Percentiles rank a stretch among this genome's conserved stretches.
phyloP scores from a whole-genome alignment of 1,140 invertebrate genomes.

The Plodia interpunctella region DNA sequence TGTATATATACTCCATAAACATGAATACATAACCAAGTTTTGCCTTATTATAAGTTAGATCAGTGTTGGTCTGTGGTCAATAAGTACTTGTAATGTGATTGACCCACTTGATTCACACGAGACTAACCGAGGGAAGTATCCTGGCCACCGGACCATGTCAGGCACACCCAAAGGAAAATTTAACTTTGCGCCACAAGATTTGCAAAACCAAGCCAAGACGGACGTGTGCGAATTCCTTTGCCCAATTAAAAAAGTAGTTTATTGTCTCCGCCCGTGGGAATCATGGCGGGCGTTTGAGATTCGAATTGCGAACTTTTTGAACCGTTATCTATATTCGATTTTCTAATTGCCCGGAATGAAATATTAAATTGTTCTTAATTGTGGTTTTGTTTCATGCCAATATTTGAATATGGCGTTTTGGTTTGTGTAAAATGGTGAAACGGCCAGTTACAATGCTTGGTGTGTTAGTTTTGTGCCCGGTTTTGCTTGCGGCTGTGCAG shows the following conservation, averaged over 20 bases:
- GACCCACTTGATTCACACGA: slow-evolving; percentile 55
- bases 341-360: not conserved
- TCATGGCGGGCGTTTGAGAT: slow-evolving; percentile 13
- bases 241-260: slow-evolving; percentile 34
- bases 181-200: slow-evolving; percentile 54
- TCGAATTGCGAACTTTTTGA: slow-evolving; percentile 3
- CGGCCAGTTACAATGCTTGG: slow-evolving; percentile 52
- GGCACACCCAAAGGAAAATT: slow-evolving; percentile 55
- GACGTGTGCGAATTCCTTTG: slow-evolving; percentile 54
- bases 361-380: not conserved
- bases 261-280: slow-evolving; percentile 18
- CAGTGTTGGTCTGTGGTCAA: no score
- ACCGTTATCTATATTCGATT: not conserved
- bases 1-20: no score
- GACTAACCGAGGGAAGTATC: slow-evolving; percentile 44
- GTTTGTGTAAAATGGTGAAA: slow-evolving; percentile 11
- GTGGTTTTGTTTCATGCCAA: not conserved
- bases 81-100: slow-evolving; percentile 32
- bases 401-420: not conserved
- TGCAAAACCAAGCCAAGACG: slow-evolving; percentile 52
- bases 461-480: slow-evolving; percentile 56
- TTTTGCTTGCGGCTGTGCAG: slow-evolving; percentile 54
- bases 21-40: no score
- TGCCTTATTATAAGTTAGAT: no score
- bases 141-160: slow-evolving; percentile 49